A percentile compares a stretch with the other conserved stretches of the same genome.
These are phyloP conservation scores for Kryphioiulus occultus DNA, from an alignment of 2,888 invertebrate species.

Conservation along the genomic window DNA sequence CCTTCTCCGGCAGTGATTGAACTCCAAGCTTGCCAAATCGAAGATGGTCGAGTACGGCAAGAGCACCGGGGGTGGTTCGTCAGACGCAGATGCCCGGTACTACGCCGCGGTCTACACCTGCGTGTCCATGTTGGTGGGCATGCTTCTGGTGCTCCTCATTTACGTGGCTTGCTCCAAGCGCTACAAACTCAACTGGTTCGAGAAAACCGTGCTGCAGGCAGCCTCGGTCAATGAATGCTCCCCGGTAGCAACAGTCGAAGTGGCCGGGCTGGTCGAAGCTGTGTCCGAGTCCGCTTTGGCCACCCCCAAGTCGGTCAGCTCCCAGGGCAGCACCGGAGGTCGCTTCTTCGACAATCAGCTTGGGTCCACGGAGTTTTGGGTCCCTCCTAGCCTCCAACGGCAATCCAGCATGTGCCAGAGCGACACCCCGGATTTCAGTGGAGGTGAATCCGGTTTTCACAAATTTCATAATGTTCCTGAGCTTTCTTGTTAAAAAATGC, in stretches of 20 bases:
- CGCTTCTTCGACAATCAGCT: constrained; percentile 45
- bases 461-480: too few species aligned
- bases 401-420: constrained; percentile 55
- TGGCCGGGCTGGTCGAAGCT: not conserved
- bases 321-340: constrained; percentile 48
- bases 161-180: constrained; percentile 68
- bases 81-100: constrained; percentile 47
- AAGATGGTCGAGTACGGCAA: not conserved
- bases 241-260: constrained; percentile 64
- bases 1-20: not conserved
- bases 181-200: constrained; percentile 70
- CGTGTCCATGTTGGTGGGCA: constrained; percentile 52
- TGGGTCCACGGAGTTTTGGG: constrained; percentile 60
- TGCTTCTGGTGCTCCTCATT: constrained; percentile 59
- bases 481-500: too few species aligned
- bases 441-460: constrained; percentile 48
- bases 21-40: not conserved
- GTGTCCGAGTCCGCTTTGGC: constrained; percentile 37
- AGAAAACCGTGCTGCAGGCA: constrained; percentile 68
- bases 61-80: not conserved
- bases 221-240: constrained; percentile 67
- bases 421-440: constrained; percentile 52
- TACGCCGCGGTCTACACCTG: constrained; percentile 53
- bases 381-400: constrained; percentile 58
- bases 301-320: constrained; percentile 49